Evolutionary conservation across 2,113 vertebrate genomes (phyloP).

Genomic region (Cheirogaleus medius): DNA sequence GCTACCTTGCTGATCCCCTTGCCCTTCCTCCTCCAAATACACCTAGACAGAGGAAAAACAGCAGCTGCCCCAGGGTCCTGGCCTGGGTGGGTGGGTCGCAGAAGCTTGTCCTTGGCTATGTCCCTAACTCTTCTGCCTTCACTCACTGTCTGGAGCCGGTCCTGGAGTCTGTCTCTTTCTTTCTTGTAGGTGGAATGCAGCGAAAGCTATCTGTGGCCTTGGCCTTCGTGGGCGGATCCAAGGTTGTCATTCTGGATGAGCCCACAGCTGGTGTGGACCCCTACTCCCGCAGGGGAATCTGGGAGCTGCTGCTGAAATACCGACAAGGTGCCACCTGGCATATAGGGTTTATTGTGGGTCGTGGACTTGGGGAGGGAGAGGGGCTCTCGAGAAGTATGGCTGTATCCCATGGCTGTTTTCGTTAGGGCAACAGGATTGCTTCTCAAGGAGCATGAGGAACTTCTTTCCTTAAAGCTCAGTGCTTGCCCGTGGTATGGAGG

Average conservation of each 20-base stretch:
- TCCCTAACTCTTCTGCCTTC: background rate
- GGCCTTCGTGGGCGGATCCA: conserved; percentile 98
- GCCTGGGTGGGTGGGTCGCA: background rate
- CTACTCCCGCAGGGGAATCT: conserved; percentile 97
- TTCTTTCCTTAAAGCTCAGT: background rate
- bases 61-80: background rate
- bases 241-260: conserved; percentile 98
- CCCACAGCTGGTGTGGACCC: conserved; percentile 98
- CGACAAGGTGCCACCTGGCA: conserved; percentile 87
- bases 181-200: conserved; percentile 94
- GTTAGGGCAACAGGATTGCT: background rate
- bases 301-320: conserved; percentile 97
- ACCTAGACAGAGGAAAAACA: background rate
- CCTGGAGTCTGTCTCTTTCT: background rate
- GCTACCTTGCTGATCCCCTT: background rate
- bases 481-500: background rate
- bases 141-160: background rate
- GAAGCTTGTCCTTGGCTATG: background rate
- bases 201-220: conserved; percentile 97
- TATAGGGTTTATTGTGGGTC: background rate
- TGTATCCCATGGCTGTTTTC: background rate
- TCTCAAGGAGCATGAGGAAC: background rate
- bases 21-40: no score
- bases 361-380: background rate
- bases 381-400: background rate